Base-by-base conservation (phyloP, 2,888 invertebrate genomes). In the Folsomia candida region DNA sequence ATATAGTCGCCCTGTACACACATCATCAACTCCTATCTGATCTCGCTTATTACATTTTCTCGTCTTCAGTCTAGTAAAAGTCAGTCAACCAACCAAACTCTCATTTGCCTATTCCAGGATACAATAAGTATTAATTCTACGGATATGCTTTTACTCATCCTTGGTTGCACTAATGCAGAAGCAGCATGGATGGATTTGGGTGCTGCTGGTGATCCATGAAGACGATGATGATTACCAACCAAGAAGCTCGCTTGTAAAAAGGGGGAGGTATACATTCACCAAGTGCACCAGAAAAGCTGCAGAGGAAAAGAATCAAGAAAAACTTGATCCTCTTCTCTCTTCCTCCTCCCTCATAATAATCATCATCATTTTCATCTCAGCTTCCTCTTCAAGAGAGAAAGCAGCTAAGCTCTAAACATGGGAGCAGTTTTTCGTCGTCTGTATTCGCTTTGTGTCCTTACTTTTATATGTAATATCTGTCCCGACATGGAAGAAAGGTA, bases 301-400 rank as follows among this genome's bases (percentile, higher is more conserved):
- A 37, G 37, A 20, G n/a, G n/a, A 28, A 61, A 61, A 61, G 28
- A 29, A 26, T 28, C 28, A 4, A 61, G 14, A 61, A 59, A 60
- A 61, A 61, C 61, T 6, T 61, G 61, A 61, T 61, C 61, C 60
- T 61, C 61, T 61, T n/a, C 22, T 14, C 60, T 4, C 22, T 25
- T n/a, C 28, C 27, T 61, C 29, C 28, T 20, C 4, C 28, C 29
- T 61, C 28, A 26, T 29, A 26, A 61, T 61, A 26, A 61, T 61
- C 28, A 61, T 61, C 22, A 27, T 60, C 61, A 61, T 61, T 61
- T 27, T 61, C 61, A 27, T 61, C 61, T 28, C 61, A 61, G 28
- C 61, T 61, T 28, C 28, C 28, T 28, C 61, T 29, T 61, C 24
- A 61, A 61, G 27, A 60, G 28, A 2, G 27, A 28, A 4, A 54